Base-by-base conservation (phyloP, 2,888 invertebrate species). In the Sphinx pinastri region DNA sequence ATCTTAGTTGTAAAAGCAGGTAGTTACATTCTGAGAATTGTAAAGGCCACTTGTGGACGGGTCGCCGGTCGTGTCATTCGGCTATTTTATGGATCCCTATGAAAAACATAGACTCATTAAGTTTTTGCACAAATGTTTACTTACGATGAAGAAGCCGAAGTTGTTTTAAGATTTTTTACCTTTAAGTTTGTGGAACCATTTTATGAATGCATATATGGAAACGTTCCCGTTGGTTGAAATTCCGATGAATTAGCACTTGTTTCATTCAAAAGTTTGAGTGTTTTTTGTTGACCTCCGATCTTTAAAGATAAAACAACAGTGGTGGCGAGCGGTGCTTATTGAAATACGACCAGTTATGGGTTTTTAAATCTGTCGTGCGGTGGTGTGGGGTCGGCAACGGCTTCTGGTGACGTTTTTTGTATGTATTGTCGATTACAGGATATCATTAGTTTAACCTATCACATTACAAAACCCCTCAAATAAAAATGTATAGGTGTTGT, bases 1-100 rank as follows among this genome's bases (percentile, higher is more conserved):
- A 89, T 90, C 87, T 87, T 75, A 63, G 77, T 83, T 87, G 88
- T 88, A 89, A 91, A 88, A 90, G 88, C 93, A 93, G 93, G 93
- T 93, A 93, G 93, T 87, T 86, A 85, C 84, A 86, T 92, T 92
- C 92, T 84, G 85, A 86, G 90, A 89, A 91, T 77, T 75, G 79
- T 84, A 79, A 78, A 85, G 81, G 81, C 84, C 85, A 85, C 87
- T 88, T 80, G 86, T 88, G 82, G 81, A 78, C 78, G 79, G 78
- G 77, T 74, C 78, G 77, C 75, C 75, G 79, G 38, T 67, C 51
- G 19, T 58, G 77, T 76, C 75, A 79, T 51, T 58, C 67, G 47
- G 67, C 58, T 59, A 14, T 70, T 84, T 87, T 87, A 87, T 87
- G 84, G 83, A 73, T 80, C 79, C 76, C 77, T 83, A 83, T 80